A percentile compares a stretch with the other conserved stretches of the same genome.
Evolutionary conservation across 1,140 invertebrate species (phyloP).

Genomic region (Drosophila malerkotliana): DNA sequence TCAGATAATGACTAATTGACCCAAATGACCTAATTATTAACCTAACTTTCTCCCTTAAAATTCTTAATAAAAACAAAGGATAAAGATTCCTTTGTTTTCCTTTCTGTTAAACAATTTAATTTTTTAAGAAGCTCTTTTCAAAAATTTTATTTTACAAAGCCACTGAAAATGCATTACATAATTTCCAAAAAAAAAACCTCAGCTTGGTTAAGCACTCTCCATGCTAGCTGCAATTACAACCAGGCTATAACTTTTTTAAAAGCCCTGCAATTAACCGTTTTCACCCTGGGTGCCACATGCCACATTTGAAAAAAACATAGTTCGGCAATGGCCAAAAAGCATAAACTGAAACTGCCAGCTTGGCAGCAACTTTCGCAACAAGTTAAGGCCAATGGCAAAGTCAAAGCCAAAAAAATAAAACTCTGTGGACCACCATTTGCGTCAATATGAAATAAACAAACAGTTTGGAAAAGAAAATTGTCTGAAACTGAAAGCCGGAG

Average conservation of each 20-base stretch:
- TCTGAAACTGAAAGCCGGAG: slow-evolving; percentile 21
- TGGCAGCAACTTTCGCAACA: slow-evolving; percentile 78
- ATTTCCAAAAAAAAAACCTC: neutral
- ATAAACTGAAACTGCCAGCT: slow-evolving; percentile 45
- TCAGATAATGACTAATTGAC: slow-evolving; percentile 23
- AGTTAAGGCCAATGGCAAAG: slow-evolving; percentile 51
- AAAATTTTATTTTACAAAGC: neutral
- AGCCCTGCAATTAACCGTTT: slow-evolving; percentile 23
- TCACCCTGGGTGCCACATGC: slow-evolving; percentile 26
- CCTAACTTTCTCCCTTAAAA: slow-evolving; percentile 32
- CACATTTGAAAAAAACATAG: slow-evolving; percentile 42
- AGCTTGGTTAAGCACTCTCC: slow-evolving; percentile 7
- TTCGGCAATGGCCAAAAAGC: slow-evolving; percentile 53
- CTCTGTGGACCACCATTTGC: slow-evolving; percentile 27
- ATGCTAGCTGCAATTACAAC: slow-evolving; percentile 14
- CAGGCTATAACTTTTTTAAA: slow-evolving; percentile 20
- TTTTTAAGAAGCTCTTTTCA: too few species aligned
- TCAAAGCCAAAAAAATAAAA: slow-evolving; percentile 18
- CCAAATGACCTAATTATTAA: neutral
- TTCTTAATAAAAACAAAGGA: neutral
- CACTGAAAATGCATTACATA: neutral
- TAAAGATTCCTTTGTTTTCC: slow-evolving; percentile 3
- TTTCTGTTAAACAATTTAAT: neutral
- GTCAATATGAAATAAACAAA: slow-evolving; percentile 36
- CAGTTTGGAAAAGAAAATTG: slow-evolving; percentile 39